Evolutionary conservation across 2,888 invertebrate genomes (phyloP).

Genomic region (Synanthedon vespiformis): DNA sequence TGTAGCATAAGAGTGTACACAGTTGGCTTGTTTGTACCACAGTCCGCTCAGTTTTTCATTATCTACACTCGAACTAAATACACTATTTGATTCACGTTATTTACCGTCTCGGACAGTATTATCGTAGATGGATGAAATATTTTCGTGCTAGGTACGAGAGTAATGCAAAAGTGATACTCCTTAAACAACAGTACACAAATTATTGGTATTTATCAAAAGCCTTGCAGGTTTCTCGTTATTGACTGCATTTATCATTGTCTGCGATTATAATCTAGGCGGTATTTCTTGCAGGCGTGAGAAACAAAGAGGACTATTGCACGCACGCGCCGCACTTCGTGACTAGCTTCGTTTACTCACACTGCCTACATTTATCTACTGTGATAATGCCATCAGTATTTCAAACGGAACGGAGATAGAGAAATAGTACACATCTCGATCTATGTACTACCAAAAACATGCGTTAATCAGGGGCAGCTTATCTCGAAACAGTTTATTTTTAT

Average conservation of each 20-base stretch:
- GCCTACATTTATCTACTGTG: conserved; percentile 12
- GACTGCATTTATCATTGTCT: conserved; percentile 45
- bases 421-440: no score
- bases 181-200: neutral
- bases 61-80: no score
- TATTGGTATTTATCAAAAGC: neutral
- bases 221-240: conserved; percentile 14
- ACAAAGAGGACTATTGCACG: conserved; percentile 25
- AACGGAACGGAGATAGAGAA: neutral
- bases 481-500: no score
- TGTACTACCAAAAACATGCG: no score
- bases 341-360: conserved; percentile 19
- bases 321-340: conserved; percentile 35
- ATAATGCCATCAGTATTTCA: conserved; percentile 18
- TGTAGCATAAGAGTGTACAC: conserved; percentile 27
- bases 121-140: no score
- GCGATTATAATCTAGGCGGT: conserved; percentile 43
- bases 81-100: conserved; percentile 41
- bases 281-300: conserved; percentile 55
- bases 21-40: conserved; percentile 24
- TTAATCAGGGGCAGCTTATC: no score
- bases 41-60: conserved; percentile 27
- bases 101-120: conserved; percentile 9
- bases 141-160: no score
- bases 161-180: no score